Conservation (phyloP, 2,113 vertebrate species). For the Mustelus asterias region DNA sequence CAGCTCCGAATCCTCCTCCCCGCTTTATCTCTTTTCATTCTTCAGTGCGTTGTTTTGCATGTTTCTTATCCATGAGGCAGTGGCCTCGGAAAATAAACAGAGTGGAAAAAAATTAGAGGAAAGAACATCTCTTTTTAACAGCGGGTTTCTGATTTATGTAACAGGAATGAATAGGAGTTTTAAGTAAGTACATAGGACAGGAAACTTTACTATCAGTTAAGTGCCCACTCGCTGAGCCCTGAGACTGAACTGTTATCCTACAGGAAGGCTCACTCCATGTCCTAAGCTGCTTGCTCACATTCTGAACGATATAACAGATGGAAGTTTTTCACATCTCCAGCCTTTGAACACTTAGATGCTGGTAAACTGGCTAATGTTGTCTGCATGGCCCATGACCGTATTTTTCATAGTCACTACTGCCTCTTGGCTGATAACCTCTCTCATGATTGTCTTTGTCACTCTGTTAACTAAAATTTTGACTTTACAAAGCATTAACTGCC, state of each 20-base stretch:
- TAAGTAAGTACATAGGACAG: slow-evolving; percentile 56
- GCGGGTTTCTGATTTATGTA: slow-evolving; percentile 58
- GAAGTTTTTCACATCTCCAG: slow-evolving; percentile 60
- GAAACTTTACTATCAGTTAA: slow-evolving; percentile 60
- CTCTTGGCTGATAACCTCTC: not conserved
- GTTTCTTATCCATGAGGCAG: slow-evolving; percentile 49
- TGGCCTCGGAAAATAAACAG: slow-evolving; percentile 51
- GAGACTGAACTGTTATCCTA: slow-evolving; percentile 59
- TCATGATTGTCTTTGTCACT: not conserved
- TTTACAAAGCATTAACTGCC: not conserved
- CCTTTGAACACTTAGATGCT: not conserved
- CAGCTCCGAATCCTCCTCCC: too few relatives aligned
- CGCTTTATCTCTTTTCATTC: not conserved
- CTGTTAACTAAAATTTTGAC: not conserved
- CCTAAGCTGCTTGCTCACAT: slow-evolving; percentile 49
- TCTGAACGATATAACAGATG: slow-evolving; percentile 70
- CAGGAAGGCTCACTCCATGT: slow-evolving; percentile 65
- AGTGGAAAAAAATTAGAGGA: not conserved
- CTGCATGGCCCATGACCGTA: not conserved
- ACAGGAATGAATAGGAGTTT: slow-evolving; percentile 74
- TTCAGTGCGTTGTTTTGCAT: not conserved
- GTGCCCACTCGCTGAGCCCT: slow-evolving; percentile 59
- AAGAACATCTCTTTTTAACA: slow-evolving; percentile 58
- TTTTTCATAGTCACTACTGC: not conserved
- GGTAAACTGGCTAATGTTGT: not conserved